A percentile compares a stretch with the other conserved stretches of the same genome.
phyloP scores from a whole-genome alignment of 2,113 vertebrate species.

The Upupa epops region DNA sequence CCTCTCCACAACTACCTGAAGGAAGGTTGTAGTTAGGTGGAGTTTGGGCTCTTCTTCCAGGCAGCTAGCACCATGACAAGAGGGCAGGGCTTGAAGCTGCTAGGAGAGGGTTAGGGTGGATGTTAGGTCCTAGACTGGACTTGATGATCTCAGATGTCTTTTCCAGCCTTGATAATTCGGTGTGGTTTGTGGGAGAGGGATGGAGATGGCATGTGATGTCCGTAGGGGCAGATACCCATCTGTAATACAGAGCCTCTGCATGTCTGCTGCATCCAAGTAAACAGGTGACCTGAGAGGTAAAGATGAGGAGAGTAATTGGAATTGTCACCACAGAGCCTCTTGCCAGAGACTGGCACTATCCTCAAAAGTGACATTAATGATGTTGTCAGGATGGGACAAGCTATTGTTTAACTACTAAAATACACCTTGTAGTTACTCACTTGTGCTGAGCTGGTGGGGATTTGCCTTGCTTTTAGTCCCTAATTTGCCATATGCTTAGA shows the following conservation, averaged over 20 bases:
- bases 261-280: neutral
- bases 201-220: neutral
- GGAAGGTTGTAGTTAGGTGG: too few relatives aligned
- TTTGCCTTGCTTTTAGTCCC: neutral
- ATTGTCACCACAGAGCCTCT: neutral
- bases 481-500: neutral
- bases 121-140: too few relatives aligned
- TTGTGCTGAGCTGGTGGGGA: neutral
- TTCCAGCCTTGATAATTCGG: too few relatives aligned
- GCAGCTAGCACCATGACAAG: too few relatives aligned
- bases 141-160: too few relatives aligned
- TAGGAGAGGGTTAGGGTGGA: too few relatives aligned
- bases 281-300: conserved; percentile 5
- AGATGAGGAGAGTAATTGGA: conserved; percentile 27
- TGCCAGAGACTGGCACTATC: conserved; percentile 5
- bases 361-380: neutral
- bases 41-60: too few relatives aligned
- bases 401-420: neutral
- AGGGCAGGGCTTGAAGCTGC: too few relatives aligned
- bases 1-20: too few relatives aligned
- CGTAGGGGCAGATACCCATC: neutral
- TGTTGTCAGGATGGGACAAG: neutral
- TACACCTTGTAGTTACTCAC: neutral
- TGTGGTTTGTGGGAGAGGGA: too few relatives aligned
- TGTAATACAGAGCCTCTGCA: neutral